phyloP scores from a whole-genome alignment of 2,113 vertebrate genomes.

The Empidonax traillii region DNA sequence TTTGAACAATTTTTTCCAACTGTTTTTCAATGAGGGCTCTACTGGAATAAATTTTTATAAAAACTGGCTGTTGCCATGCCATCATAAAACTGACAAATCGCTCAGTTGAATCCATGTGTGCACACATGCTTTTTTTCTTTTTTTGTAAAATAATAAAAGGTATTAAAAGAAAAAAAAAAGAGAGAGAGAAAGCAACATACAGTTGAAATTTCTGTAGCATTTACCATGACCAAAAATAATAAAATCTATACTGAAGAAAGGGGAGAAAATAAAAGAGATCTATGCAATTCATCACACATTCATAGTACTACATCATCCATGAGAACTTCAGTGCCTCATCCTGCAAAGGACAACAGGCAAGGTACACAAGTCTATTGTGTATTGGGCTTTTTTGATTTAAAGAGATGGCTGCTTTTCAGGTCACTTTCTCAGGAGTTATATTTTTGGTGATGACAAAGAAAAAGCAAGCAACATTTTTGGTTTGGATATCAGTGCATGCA shows the following conservation, averaged over 20 bases:
- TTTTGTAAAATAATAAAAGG: background rate
- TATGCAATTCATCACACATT: background rate
- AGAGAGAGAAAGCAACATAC: background rate
- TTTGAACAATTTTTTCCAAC: conserved; percentile 13
- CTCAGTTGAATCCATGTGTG: background rate
- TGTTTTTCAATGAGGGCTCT: background rate
- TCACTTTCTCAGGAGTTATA: background rate
- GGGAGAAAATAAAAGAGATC: background rate
- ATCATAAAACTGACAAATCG: background rate
- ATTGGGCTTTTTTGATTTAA: background rate
- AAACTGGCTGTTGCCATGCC: background rate
- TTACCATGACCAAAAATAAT: background rate
- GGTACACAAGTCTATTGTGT: background rate
- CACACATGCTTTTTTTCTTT: no score
- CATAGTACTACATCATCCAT: background rate
- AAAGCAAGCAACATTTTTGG: background rate
- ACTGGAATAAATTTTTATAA: conserved; percentile 10
- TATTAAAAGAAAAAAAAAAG: background rate
- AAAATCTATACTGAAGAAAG: background rate
- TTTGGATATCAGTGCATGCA: background rate
- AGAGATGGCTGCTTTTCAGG: background rate
- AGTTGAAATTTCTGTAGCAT: background rate
- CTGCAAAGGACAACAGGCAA: background rate
- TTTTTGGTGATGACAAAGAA: background rate
- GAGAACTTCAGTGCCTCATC: background rate